Evolutionary conservation across 2,888 invertebrate genomes (phyloP).

Genomic region (Mesodorylaimus sp.): DNA sequence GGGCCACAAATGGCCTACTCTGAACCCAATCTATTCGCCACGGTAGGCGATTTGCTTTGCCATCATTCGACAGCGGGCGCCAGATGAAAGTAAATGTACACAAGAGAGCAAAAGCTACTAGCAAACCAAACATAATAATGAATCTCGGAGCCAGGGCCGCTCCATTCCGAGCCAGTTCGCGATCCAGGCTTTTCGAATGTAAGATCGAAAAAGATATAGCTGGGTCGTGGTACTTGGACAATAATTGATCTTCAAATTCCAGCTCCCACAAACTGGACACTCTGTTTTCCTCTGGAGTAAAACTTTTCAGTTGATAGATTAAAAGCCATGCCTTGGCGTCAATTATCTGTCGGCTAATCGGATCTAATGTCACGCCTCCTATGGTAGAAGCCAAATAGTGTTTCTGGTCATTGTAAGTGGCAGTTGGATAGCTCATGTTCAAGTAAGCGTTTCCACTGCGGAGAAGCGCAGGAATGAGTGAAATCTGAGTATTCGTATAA

Average conservation of each 20-base stretch:
- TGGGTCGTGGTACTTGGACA: neutral
- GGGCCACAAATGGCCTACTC: constrained; percentile 68
- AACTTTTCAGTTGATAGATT: neutral
- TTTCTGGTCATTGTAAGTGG: too few relatives aligned
- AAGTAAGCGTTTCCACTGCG: neutral
- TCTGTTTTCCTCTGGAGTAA: neutral
- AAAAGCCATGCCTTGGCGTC: neutral
- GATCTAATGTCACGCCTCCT: neutral
- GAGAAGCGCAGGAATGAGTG: neutral
- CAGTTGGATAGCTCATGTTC: neutral
- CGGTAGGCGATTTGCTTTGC: too few relatives aligned
- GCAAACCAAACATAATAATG: too few relatives aligned
- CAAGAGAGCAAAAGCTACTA: neutral
- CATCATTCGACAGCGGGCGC: too few relatives aligned
- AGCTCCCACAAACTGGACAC: neutral
- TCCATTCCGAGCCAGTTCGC: neutral
- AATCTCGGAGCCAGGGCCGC: neutral
- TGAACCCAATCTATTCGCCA: constrained; percentile 73
- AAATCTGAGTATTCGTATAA: neutral
- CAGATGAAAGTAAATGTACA: neutral
- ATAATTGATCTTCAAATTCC: neutral
- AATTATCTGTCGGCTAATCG: neutral
- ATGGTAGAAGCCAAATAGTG: neutral
- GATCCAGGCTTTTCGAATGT: neutral
- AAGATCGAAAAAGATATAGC: neutral